Base-by-base conservation (phyloP, 1,140 invertebrate genomes). In the Orius insidiosus region DNA sequence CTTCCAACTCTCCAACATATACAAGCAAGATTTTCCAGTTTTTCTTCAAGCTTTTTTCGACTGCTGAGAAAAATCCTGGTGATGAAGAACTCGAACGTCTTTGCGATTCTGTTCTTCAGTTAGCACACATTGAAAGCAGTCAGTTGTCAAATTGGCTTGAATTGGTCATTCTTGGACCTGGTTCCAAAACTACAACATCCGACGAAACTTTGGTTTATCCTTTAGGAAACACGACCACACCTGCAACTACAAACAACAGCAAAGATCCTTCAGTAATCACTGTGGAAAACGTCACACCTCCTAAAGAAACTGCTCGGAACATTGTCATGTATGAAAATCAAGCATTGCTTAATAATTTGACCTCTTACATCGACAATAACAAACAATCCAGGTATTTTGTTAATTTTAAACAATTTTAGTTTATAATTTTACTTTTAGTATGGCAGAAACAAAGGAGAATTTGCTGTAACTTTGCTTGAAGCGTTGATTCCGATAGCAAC, bases 21-120 rank as follows among this genome's bases (percentile, higher is more conserved):
- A 74, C 78, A 3, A 78, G 76, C 10, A 71, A 77, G n/a, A 76
- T 93, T 19, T 61, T 87, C 13, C 78, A 80, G 54, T 84, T 86
- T 54, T 81, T 87, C 55, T 83, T 81, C 53, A 77, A 75, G 57
- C 61, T 89, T 5, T 83, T 85, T 53, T 73, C 76, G 60, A 67
- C 75, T n/a, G 68, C 76, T 58, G 63, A 72, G 53, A 67, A 24
- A 9, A n/a, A 16, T 14, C 13, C 56, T 54, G 66, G 64, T 1
- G 72, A 77, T 51, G 71, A 72, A 5, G 72, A 68, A 38, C 66
- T 84, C 36, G 77, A 80, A 50, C 71, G 74, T 35, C 59, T 86
- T 4, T 81, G 80, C 49, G 66, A 66, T 34, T 74, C 76, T 6
- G 69, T 86, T 39, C 68, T 70, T 1, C 74, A 75, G 52, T 60